These are phyloP conservation scores for Synanceia verrucosa DNA, from an alignment of 2,797 vertebrate species.

Conservation along the genomic window DNA sequence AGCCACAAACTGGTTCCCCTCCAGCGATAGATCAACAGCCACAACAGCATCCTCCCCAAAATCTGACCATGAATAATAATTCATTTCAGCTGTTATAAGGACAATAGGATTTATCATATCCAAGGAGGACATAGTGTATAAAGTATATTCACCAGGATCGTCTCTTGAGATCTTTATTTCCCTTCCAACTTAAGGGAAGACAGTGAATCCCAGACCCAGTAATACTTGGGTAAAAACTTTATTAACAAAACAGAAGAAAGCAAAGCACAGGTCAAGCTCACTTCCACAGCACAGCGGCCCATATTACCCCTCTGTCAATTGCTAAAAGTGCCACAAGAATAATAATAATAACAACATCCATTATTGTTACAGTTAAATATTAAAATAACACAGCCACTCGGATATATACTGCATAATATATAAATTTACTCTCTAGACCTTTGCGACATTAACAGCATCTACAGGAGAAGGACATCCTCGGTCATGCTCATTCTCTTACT, in stretches of 20 bases:
- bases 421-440: constrained; percentile 70
- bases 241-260: constrained; percentile 81
- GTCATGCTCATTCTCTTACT: constrained; percentile 72
- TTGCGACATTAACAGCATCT: constrained; percentile 69
- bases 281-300: constrained; percentile 61
- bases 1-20: no score
- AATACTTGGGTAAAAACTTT: constrained; percentile 79
- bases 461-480: constrained; percentile 45
- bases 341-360: constrained; percentile 56
- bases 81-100: neutral
- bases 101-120: neutral
- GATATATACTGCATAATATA: constrained; percentile 76
- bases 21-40: neutral
- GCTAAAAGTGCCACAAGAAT: constrained; percentile 60
- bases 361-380: constrained; percentile 66
- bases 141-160: neutral
- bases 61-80: neutral
- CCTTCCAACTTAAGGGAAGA: neutral
- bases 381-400: constrained; percentile 80
- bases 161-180: neutral
- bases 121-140: no score
- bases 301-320: constrained; percentile 32
- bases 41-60: neutral
- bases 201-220: neutral
- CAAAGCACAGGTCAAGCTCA: constrained; percentile 79